Evolutionary conservation across 1,140 invertebrate species (phyloP), one percentile per base, ranked within the genome.

Genomic region (Bombus breviceps): DNA sequence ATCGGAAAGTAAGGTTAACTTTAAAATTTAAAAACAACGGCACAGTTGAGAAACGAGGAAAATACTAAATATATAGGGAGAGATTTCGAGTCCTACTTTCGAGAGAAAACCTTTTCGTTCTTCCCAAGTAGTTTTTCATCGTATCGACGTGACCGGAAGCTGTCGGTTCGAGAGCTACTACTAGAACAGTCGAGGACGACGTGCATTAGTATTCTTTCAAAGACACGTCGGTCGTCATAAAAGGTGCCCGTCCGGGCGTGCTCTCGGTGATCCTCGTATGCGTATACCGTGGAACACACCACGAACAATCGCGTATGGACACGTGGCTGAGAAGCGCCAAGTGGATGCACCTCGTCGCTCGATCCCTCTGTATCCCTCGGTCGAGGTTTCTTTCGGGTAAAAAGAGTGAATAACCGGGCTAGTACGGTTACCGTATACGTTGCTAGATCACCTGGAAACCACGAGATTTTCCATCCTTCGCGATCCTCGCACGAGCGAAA

Each of bases 121-220:
- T n/a, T 37, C 22, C 28, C 12, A 66, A 41, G 53, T 66, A 81
- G 43, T 89, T 89, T 86, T 86, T 86, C 84, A 86, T 83, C 71
- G 72, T 74, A 81, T 68, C 81, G 82, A 86, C 77, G 80, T 82
- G 85, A 89, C 88, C 88, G 88, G 88, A 89, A 89, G 81, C 87
- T 81, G 76, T 69, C 74, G 68, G 73, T 86, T 89, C 87, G 71
- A 83, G 83, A 80, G 72, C 74, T 72, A 62, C 76, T 87, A 71
- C 75, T 81, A 86, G 83, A 86, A 88, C 87, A 81, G 72, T 80
- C 62, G 64, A 28, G 62, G 39, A 41, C 39, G 18, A 57, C 62
- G 64, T 59, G 72, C 88, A 89, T 89, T 89, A 89, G 88, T 81
- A 89, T 89, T 89, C 88, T 43, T 73, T 13, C 37, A 66, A 34